Base-by-base conservation (phyloP, 1,140 invertebrate species). In the Drosophila simulans region DNA sequence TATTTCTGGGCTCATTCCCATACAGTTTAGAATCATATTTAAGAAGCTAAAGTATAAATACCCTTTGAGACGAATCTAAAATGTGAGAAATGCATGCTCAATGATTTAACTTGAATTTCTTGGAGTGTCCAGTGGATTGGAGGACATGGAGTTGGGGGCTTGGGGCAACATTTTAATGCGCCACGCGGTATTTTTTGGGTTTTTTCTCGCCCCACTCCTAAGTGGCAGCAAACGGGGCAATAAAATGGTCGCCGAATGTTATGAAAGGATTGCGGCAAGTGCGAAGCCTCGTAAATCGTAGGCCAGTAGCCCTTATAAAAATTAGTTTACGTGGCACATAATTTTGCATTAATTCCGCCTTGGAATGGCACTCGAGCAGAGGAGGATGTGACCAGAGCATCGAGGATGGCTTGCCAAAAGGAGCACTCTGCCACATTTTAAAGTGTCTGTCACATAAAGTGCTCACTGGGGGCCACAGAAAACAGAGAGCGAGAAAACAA, bases 241-340 rank as follows among this genome's bases (percentile, higher is more conserved):
- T 85, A 85, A 85, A 85, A 85, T 54, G 82, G 63, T 88, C 78
- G 72, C 74, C 83, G 66, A 88, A 75, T 88, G 78, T 80, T 81
- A 82, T 82, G 78, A 86, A 85, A 88, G 82, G 83, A 82, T 85
- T 88, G 82, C 60, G 81, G 68, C 60, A 74, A 74, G 75, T 83
- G 68, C 71, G 56, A 53, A 54, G 22, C 63, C 74, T 85, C 83
- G 78, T 85, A 85, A 88, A 85, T 85, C 79, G 78, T 85, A 72
- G 80, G 72, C 76, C 39, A 51, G 68, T 34, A 51, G 27, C 31
- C 62, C 49, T 49, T 57, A 77, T 86, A 77, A 77, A 85, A 85
- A 85, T 85, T 85, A 85, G 81, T 85, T 86, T 85, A 85, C 81
- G 81, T 85, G 63, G 77, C 81, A 85, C 77, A 85, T 85, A 86